Base-by-base conservation (phyloP, 1,140 invertebrate genomes). In the Pseudomyrmex gracilis region DNA sequence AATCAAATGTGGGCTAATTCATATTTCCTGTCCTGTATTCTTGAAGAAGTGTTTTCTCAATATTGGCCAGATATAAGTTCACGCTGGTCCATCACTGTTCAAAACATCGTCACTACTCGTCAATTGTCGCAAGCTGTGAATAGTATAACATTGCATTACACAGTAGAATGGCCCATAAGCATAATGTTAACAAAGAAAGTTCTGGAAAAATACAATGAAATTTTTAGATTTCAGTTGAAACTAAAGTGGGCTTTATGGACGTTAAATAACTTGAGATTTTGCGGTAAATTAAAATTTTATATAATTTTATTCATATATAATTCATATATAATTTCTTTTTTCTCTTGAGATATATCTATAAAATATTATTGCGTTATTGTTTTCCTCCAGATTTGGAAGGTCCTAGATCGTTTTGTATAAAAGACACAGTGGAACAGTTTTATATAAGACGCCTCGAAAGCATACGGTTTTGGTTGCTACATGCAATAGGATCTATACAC, bases 221-320 rank as follows among this genome's bases (percentile, higher is more conserved):
- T 96, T 73, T 96, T 97, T 90, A 91, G 93, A 55, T 96, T 96
- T 90, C 93, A 96, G 43, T 91, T 97, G 45, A 96, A 96, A 90
- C 91, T 96, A 0, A 96, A 96, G 90, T 95, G 95, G 93, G 95
- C 95, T 2, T 91, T 96, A 15, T 96, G 95, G 93, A 95, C 95
- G 2, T 90, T 96, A 47, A 96, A 96, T 89, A 94, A 95, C 86
- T 92, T 96, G 7, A 88, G 90, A 83, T 96, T 96, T 91, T 90
- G 88, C 61, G 94, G 95, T 95, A 90, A 90, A 70, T 90, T 90
- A 66, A 15, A 22, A 73, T 61, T 63, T 7, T 22, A 51, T 17
- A 53, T 4, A 1, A n/a, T n/a, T n/a, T n/a, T n/a, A n/a, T n/a
- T n/a, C 5, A 61, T 55, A 24, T 34, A 34, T 60, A 20, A n/a